These are phyloP conservation scores for Phthorimaea operculella DNA, from an alignment of 1,140 invertebrate genomes.

Conservation along the genomic window DNA sequence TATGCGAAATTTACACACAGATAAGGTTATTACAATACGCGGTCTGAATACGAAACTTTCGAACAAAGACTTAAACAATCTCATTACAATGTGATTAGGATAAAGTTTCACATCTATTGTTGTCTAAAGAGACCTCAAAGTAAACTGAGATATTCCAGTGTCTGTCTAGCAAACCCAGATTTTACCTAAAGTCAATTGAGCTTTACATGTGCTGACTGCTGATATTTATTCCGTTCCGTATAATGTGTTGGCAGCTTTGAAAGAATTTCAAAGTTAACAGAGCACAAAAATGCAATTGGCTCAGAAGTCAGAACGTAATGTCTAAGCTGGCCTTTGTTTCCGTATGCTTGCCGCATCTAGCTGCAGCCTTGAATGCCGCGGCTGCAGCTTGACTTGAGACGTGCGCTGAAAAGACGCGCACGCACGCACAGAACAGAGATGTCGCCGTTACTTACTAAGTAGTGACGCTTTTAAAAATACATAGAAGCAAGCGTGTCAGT, in stretches of 20 bases:
- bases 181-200: no score
- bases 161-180: no score
- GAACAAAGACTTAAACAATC: neutral
- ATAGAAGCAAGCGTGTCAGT: no score
- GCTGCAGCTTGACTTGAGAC: neutral
- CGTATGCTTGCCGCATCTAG: constrained; percentile 8
- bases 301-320: neutral
- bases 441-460: constrained; percentile 13
- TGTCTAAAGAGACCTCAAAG: neutral
- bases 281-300: constrained; percentile 5
- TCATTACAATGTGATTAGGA: neutral
- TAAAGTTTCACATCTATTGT: constrained; percentile 1
- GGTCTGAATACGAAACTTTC: neutral
- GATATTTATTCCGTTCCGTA: no score
- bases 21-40: neutral
- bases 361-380: constrained; percentile 16
- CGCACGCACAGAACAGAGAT: no score
- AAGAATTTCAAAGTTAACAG: neutral
- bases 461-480: no score
- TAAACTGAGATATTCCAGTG: no score
- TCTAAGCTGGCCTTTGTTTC: constrained; percentile 14
- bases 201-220: no score
- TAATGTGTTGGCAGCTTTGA: no score
- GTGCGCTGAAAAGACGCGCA: neutral
- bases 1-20: neutral